A percentile compares a stretch with the other conserved stretches of the same genome.
Evolutionary conservation across 2,113 vertebrate genomes (phyloP).

Genomic region (Melanocharis versteri): DNA sequence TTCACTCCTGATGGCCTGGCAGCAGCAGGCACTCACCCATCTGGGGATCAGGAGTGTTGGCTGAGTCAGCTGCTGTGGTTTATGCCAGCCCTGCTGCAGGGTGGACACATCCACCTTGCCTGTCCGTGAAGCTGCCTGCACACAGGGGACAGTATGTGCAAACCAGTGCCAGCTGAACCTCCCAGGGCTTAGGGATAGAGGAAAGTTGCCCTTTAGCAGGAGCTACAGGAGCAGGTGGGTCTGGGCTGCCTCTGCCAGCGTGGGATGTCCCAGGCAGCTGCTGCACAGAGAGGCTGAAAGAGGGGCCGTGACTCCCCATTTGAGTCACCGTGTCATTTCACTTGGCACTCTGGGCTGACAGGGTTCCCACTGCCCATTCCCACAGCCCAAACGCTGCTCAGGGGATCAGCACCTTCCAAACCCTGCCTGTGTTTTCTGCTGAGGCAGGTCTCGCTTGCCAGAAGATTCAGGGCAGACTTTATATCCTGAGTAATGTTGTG

Average conservation of each 20-base stretch:
- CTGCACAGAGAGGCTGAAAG: neutral
- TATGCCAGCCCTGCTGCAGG: neutral
- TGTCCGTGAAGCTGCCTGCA: neutral
- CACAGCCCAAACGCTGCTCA: neutral
- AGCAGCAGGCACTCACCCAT: neutral
- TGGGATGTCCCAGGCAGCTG: neutral
- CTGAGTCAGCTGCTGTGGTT: neutral
- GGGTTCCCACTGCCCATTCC: neutral
- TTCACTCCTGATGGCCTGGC: neutral
- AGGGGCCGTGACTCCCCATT: rapidly evolving
- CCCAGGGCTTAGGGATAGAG: neutral
- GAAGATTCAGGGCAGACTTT: neutral
- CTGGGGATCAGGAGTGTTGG: neutral
- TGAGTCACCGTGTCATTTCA: rapidly evolving
- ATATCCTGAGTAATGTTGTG: neutral
- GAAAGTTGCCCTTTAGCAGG: neutral
- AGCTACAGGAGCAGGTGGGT: neutral
- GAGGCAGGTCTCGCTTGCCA: neutral
- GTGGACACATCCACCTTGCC: neutral
- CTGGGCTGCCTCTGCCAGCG: neutral
- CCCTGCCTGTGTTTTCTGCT: neutral
- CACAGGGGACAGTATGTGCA: neutral
- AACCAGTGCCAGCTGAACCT: neutral
- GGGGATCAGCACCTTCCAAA: neutral
- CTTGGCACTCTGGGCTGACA: rapidly evolving